Conservation (phyloP, 64 coral and sea anemone genomes). For the Actinia tenebrosa region DNA sequence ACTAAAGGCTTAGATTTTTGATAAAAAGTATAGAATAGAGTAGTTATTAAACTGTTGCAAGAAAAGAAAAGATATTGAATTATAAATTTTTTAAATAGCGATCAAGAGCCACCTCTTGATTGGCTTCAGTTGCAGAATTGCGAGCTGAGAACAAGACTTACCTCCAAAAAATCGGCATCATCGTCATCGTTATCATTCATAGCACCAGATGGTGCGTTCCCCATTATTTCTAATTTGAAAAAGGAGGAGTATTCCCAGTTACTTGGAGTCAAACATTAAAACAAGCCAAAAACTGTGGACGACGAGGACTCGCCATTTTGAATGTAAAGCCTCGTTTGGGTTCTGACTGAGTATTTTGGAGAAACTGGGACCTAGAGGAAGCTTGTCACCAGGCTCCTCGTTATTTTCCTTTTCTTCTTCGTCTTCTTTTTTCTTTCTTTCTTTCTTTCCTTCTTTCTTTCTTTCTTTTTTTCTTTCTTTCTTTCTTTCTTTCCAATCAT, state of each 20-base stretch:
- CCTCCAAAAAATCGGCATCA: constrained; percentile 58
- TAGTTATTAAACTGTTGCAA: not conserved
- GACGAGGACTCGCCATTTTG: constrained; percentile 46
- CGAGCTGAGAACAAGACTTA: constrained; percentile 13
- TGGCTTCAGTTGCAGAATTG: constrained; percentile 2
- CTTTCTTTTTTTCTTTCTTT: no score
- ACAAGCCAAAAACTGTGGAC: not conserved
- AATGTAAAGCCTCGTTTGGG: constrained; percentile 8
- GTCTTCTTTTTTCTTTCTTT: no score
- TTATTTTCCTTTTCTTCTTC: not conserved
- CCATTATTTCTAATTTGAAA: constrained; percentile 28
- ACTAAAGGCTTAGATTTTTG: not conserved
- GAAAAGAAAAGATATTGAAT: not conserved
- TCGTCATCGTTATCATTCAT: constrained; percentile 56
- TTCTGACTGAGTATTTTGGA: not conserved
- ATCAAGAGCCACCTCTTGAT: not conserved
- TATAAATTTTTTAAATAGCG: not conserved
- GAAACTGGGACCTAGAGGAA: not conserved
- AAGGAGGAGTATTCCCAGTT: not conserved
- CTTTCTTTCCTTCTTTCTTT: no score
- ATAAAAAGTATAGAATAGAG: not conserved
- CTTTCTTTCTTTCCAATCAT: no score
- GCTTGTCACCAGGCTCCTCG: not conserved
- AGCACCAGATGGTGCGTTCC: constrained; percentile 53
- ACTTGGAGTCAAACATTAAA: constrained; percentile 11